These are phyloP conservation scores for Branchellion lobata DNA, from an alignment of 2,888 invertebrate genomes.

Conservation along the genomic window DNA sequence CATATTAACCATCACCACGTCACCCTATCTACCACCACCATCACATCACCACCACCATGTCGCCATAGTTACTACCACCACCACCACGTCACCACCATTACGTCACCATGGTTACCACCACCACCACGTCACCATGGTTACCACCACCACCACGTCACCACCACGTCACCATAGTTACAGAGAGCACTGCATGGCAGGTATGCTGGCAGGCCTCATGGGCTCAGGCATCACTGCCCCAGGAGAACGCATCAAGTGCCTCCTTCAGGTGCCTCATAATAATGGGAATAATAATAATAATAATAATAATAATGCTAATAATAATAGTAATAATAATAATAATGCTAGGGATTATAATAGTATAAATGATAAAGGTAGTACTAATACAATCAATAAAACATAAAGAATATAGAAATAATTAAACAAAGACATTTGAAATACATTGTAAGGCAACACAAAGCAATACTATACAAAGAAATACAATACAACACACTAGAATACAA, in stretches of 20 bases:
- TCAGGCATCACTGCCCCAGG: conserved; percentile 97
- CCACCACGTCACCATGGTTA: background rate
- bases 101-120: background rate
- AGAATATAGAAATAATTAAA: too few relatives aligned
- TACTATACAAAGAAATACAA: too few relatives aligned
- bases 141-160: background rate
- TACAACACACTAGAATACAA: too few relatives aligned
- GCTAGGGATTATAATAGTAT: background rate
- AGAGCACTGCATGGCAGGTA: conserved; percentile 74
- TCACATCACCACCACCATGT: background rate
- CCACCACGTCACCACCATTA: background rate
- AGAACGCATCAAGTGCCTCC: conserved; percentile 93
- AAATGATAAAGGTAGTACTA: background rate
- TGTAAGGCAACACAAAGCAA: too few relatives aligned
- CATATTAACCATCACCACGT: background rate
- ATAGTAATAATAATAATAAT: conserved; percentile 15
- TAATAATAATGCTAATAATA: background rate
- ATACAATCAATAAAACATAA: background rate
- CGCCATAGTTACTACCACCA: background rate
- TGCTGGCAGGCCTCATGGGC: conserved; percentile 95
- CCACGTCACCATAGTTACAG: background rate
- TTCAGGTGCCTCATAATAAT: conserved; percentile 70
- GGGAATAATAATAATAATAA: background rate
- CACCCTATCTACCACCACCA: background rate
- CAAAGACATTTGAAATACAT: too few relatives aligned